Conservation (phyloP, 2,888 invertebrate species). For the Altica lythri region DNA sequence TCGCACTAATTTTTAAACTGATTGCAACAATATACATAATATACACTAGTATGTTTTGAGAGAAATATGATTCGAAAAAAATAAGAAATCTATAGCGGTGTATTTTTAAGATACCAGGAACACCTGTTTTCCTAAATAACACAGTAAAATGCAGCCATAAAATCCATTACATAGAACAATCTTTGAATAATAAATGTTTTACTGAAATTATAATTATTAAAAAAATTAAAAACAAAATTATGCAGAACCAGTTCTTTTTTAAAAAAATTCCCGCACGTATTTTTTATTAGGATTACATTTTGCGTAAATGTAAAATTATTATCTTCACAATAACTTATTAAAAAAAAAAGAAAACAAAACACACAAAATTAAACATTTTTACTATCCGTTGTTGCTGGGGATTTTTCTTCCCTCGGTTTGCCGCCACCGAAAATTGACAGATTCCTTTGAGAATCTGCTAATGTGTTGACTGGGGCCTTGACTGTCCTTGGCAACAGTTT, state of each 20-base stretch:
- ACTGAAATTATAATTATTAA: conserved; percentile 10
- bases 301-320: conserved; percentile 35
- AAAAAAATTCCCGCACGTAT: conserved; percentile 29
- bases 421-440: conserved; percentile 94
- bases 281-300: conserved; percentile 36
- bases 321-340: conserved; percentile 37
- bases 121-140: conserved; percentile 30
- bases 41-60: conserved; percentile 34
- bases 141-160: conserved; percentile 37
- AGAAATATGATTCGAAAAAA: conserved; percentile 22
- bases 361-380: conserved; percentile 33
- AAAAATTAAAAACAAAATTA: conserved; percentile 29
- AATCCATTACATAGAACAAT: conserved; percentile 30
- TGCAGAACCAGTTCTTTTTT: conserved; percentile 25
- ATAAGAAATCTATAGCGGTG: conserved; percentile 25
- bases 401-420: conserved; percentile 83
- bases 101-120: conserved; percentile 28
- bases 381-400: conserved; percentile 12
- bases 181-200: conserved; percentile 14
- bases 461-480: conserved; percentile 81
- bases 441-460: conserved; percentile 85
- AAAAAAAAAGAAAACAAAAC: conserved; percentile 28
- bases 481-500: conserved; percentile 85
- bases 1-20: conserved; percentile 19
- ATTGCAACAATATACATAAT: conserved; percentile 24